Evolutionary conservation across 2,113 vertebrate genomes (phyloP), one percentile per base, ranked within the genome.

Genomic region (Euleptes europaea): DNA sequence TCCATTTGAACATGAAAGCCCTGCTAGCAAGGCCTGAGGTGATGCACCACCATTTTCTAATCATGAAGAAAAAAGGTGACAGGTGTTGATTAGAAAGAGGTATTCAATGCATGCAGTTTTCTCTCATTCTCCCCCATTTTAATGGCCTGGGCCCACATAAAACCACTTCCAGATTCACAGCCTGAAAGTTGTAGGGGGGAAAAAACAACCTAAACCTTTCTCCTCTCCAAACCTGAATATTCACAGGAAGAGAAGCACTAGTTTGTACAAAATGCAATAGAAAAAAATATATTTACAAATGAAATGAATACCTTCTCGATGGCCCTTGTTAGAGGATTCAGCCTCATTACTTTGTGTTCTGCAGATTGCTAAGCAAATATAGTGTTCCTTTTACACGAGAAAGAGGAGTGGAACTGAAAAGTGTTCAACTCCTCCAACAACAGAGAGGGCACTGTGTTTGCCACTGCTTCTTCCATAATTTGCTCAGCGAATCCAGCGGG

Each of bases 271-370:
- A 96, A 96, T 91, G 84, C 93, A 95, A 95, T 96, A 96, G 94
- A 96, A 97, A 96, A 96, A 95, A 96, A 96, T 96, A 96, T 96
- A 96, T 97, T 97, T 97, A 97, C 96, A 97, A 95, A 96, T 94
- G 86, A 96, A 96, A 96, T 95, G 95, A 96, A 96, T 94, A 93
- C 92, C 93, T 92, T 96, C 94, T 95, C 11, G 38, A 90, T 94
- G 94, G 93, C 95, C 0, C 47, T 94, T 93, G 81, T 93, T 93
- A 90, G 90, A 71, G 79, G 89, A 84, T n/a, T 94, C 93, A 69
- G 86, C 90, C 93, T 90, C 91, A 90, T 93, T 91, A 92, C 94
- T 94, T 0, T 94, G 91, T 91, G 88, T 95, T 95, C 95, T 95
- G 96, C 95, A 96, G 93, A 95, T 94, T 93, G 88, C 95, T 95